Percentiles rank a stretch among this genome's conserved stretches.
These are phyloP conservation scores for Catalaphyllia jardinei DNA, from an alignment of 64 coral and sea anemone species.

Conservation along the genomic window DNA sequence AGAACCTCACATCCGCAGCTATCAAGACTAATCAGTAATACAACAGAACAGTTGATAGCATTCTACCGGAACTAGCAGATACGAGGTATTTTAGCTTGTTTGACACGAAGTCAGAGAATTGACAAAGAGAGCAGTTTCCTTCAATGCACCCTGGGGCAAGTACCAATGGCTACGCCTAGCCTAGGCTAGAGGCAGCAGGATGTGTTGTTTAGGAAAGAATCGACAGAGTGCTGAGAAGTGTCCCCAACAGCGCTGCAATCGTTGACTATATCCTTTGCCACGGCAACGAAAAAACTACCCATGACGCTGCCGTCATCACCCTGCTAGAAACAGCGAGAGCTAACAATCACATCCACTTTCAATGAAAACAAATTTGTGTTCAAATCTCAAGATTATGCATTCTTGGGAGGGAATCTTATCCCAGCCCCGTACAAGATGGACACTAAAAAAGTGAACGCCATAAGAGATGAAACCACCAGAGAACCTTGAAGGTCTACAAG, in stretches of 20 bases:
- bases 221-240: constrained; percentile 27
- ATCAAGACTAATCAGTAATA: constrained; percentile 25
- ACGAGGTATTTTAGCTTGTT: not conserved
- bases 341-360: constrained; percentile 39
- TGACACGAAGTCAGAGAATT: no score
- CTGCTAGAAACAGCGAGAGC: constrained; percentile 41
- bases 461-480: constrained; percentile 38
- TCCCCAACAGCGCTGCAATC: not conserved
- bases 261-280: constrained; percentile 7
- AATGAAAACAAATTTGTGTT: constrained; percentile 48
- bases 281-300: constrained; percentile 23
- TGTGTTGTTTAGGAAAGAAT: constrained; percentile 11
- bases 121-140: constrained; percentile 7
- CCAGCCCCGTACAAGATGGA: constrained; percentile 25
- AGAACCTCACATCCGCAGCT: not conserved
- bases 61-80: not conserved
- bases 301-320: constrained; percentile 32
- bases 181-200: not conserved
- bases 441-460: constrained; percentile 31
- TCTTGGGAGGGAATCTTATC: constrained; percentile 48
- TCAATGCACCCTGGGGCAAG: constrained; percentile 12
- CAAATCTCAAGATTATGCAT: constrained; percentile 30
- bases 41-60: constrained; percentile 22
- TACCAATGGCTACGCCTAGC: constrained; percentile 2
- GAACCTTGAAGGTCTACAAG: constrained; percentile 49